Conservation (phyloP, 2,797 vertebrate species). For the Streptopelia turtur region DNA sequence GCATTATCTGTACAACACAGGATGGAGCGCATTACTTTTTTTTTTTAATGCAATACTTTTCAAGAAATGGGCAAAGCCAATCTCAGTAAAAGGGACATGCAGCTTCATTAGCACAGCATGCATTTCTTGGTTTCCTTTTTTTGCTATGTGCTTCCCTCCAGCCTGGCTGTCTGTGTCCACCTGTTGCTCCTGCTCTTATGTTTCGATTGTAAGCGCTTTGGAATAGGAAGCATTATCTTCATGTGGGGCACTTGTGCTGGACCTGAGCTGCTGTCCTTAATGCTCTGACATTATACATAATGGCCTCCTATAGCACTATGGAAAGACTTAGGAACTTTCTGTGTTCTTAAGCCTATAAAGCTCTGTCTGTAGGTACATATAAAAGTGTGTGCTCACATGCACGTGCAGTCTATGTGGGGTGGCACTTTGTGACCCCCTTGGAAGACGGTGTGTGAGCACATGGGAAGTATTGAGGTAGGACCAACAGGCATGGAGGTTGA, state of each 20-base stretch:
- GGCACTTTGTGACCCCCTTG: not conserved
- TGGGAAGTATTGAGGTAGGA: not conserved
- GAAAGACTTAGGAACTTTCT: not conserved
- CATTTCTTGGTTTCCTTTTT: conserved; percentile 1
- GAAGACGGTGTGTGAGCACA: not conserved
- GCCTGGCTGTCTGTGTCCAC: conserved; percentile 42
- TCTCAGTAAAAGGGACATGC: not conserved
- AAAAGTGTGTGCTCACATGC: fast-evolving
- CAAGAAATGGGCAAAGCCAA: not conserved
- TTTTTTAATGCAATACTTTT: not conserved
- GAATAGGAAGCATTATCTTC: not conserved
- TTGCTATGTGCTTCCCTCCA: not conserved
- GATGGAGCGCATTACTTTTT: not conserved
- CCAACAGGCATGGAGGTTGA: not conserved
- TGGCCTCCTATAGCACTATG: not conserved
- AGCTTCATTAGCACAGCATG: not conserved
- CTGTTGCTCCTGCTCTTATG: conserved; percentile 35
- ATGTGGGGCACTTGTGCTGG: not conserved
- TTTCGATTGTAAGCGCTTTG: not conserved
- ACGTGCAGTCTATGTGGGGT: not conserved
- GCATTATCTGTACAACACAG: not conserved
- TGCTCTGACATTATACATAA: not conserved
- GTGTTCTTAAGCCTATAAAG: not conserved
- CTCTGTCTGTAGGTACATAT: not conserved
- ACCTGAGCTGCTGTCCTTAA: not conserved